Percentiles rank a stretch among this genome's conserved stretches.
These are phyloP conservation scores for Orcinus orca DNA, from an alignment of 2,113 vertebrate species.

Conservation along the genomic window DNA sequence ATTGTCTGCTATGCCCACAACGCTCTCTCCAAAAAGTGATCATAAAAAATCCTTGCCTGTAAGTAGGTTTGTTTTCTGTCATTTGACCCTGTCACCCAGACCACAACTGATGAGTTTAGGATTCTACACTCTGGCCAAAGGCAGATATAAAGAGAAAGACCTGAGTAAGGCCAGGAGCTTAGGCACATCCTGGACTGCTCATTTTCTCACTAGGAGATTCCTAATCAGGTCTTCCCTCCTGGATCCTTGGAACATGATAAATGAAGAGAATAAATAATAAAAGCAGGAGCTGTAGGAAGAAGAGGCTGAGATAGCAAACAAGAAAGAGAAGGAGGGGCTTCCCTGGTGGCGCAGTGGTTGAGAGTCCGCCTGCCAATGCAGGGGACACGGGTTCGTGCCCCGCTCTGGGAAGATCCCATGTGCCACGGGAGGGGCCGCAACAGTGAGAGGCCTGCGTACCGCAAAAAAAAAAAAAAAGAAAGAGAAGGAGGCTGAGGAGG, in stretches of 20 bases:
- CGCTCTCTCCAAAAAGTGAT: not conserved
- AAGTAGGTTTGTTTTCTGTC: not conserved
- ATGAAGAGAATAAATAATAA: not conserved
- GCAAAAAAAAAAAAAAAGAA: not conserved
- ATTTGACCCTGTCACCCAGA: not conserved
- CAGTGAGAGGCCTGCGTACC: no score
- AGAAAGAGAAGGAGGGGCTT: no score
- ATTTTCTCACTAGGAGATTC: not conserved
- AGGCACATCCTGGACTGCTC: not conserved
- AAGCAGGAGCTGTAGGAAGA: not conserved
- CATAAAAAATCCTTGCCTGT: not conserved
- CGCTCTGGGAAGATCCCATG: no score
- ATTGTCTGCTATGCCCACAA: not conserved
- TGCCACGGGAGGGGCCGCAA: no score
- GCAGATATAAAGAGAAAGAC: not conserved
- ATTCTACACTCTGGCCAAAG: not conserved
- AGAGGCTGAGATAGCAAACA: not conserved
- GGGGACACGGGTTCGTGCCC: no score
- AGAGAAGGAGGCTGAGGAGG: not conserved
- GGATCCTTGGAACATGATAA: not conserved
- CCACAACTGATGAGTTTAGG: not conserved
- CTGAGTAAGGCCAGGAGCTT: not conserved
- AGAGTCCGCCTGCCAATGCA: no score
- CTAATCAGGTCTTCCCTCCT: not conserved
- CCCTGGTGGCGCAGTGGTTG: no score